Base-by-base conservation (phyloP, 2,113 vertebrate species). In the Sander vitreus region DNA sequence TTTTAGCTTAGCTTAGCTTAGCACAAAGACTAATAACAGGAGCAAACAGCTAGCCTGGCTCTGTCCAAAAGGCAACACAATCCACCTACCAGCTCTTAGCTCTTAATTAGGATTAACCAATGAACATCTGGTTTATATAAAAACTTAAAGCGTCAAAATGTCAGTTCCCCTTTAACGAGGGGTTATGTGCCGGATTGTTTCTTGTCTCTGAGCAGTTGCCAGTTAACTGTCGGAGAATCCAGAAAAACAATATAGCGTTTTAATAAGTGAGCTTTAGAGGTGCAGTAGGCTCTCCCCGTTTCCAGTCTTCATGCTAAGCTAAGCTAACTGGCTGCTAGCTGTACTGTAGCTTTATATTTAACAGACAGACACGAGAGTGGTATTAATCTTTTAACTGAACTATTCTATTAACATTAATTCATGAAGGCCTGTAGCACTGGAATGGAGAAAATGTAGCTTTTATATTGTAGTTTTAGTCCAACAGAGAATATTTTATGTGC, bases 381-480 rank as follows among this genome's bases (percentile, higher is more conserved):
- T 14, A 21, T 30, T 12, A 11, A 63, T 79, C 27, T 71, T 54
- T 12, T 82, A 27, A 27, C 64, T 1, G 16, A 69, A 65, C 25
- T 62, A 19, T 69, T 71, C 11, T 45, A 60, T 30, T 54, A 72
- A 54, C 18, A n/a, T 57, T 76, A 75, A 68, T 50, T 72, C 6
- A 47, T 43, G 33, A 48, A 75, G 70, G 69, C 51, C 27, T 73
- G 33, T 12, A 63, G 60, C 9, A 64, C n/a, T 55, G 59, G 50
- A 71, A 21, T 77, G 67, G 77, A 58, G 15, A 57, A 79, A 43
- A 64, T 65, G 2, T 79, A 23, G 18, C 18, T 76, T 23, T 23
- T 27, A 6, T 68, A 33, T 1, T 48, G 18, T 68, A 33, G 48
- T 9, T 71, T 69, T 25, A 50, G 36, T 47, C 30, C 19, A 57